A percentile compares a stretch with the other conserved stretches of the same genome.
Evolutionary conservation across 2,797 vertebrate genomes (phyloP).

Genomic region (Melopsittacus undulatus): DNA sequence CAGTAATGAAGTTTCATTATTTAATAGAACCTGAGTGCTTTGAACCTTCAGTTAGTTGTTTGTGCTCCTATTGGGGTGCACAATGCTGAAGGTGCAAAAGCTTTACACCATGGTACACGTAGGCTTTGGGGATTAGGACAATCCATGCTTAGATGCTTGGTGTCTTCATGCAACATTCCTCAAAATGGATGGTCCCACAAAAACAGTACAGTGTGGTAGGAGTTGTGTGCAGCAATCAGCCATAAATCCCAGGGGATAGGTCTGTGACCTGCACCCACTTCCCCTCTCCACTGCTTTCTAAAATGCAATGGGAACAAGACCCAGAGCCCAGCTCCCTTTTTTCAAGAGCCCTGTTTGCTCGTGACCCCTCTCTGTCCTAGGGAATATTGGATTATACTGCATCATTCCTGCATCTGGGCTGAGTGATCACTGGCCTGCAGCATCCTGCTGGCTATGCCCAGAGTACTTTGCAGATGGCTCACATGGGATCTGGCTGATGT

Average conservation of each 20-base stretch:
- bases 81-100: neutral
- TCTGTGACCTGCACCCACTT: rapidly evolving
- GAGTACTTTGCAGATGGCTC: neutral
- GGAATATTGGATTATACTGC: neutral
- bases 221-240: rapidly evolving
- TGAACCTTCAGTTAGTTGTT: neutral
- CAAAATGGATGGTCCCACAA: neutral
- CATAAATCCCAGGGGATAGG: rapidly evolving
- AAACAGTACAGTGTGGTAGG: neutral
- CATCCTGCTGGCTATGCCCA: neutral
- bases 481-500: neutral
- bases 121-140: neutral
- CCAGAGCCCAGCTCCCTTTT: neutral
- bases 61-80: neutral
- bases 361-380: neutral
- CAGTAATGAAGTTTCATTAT: neutral
- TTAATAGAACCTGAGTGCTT: neutral
- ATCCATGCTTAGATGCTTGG: neutral
- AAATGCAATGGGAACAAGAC: neutral
- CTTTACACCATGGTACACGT: neutral
- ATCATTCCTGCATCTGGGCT: rapidly evolving
- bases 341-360: rapidly evolving
- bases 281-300: neutral
- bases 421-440: neutral
- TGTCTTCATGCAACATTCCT: neutral